These are phyloP conservation scores for Azorinus chamasolen DNA, from an alignment of 2,888 invertebrate species.

Conservation along the genomic window DNA sequence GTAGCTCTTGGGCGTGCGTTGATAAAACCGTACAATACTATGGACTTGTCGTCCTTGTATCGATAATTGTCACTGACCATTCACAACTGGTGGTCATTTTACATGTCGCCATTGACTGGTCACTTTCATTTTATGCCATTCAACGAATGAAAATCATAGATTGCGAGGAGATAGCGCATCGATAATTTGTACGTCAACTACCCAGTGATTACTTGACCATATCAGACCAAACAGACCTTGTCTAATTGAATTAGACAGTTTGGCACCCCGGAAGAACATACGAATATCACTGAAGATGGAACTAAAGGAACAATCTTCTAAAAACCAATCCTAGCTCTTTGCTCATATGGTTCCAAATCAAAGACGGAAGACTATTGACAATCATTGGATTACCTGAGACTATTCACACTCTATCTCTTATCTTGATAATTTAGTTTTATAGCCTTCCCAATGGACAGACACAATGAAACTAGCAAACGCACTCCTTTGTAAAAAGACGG, in stretches of 20 bases:
- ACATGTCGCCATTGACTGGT: slow-evolving; percentile 59
- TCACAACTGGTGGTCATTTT: slow-evolving; percentile 57
- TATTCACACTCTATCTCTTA: too few relatives aligned
- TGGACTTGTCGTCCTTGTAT: slow-evolving; percentile 21
- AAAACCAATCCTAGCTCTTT: too few relatives aligned
- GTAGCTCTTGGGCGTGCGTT: slow-evolving; percentile 46
- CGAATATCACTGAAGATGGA: neutral
- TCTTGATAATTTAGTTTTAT: too few relatives aligned
- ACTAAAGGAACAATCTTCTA: neutral
- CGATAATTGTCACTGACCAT: slow-evolving; percentile 56
- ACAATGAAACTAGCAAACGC: too few relatives aligned
- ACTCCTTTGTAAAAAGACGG: too few relatives aligned
- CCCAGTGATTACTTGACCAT: slow-evolving; percentile 54
- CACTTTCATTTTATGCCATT: slow-evolving; percentile 53
- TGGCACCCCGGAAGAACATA: neutral
- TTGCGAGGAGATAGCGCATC: slow-evolving; percentile 23
- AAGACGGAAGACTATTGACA: too few relatives aligned
- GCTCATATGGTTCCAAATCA: too few relatives aligned
- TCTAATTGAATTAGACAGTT: slow-evolving; percentile 51
- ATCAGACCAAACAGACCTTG: slow-evolving; percentile 23
- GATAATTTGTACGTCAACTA: slow-evolving; percentile 61
- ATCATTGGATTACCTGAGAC: too few relatives aligned
- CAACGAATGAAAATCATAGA: slow-evolving; percentile 28
- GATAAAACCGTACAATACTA: slow-evolving; percentile 7
- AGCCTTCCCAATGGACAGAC: too few relatives aligned